Base-by-base conservation (phyloP, 53 echinoderm and acorn worm genomes). In the Paelopatides confundens region DNA sequence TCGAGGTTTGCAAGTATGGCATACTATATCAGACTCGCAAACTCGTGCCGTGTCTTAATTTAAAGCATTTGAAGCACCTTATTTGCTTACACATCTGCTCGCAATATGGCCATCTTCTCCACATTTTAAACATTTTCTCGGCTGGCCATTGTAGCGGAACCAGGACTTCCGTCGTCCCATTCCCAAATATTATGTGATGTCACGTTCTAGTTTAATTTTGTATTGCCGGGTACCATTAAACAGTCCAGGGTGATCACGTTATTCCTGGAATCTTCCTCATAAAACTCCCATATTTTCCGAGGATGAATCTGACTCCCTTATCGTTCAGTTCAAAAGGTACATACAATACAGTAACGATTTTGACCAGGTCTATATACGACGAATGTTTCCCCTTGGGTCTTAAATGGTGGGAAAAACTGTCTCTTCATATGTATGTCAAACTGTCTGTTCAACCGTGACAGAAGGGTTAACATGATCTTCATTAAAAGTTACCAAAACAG, bases 151-250 rank as follows among this genome's bases (percentile, higher is more conserved):
- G 28, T 87, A 87, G 15, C 78, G 17, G 1, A 88, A 15, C 88
- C 88, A 78, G 48, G 62, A 77, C 2, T 88, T 76, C 15, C 88
- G 17, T 14, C 71, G 50, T 28, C 81, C 88, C 21, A 88, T 15
- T 33, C 81, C 62, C 27, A 88, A 2, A 49, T 64, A 27, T 5
- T 71, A 87, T 5, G 76, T 54, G 17, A 87, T 76, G 31, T 74
- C 58, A 12, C 8, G 46, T 4, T 34, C 11, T 13, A 88, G 2
- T 15, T 88, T 65, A 65, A 88, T 88, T 21, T 30, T 26, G 33
- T 88, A 88, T 34, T 88, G 88, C 10, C 81, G 23, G 1, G 46
- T 28, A 2, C 88, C 88, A 28, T 88, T 88, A 32, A 31, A 88
- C n/a, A 0, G 63, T 24, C 33, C 24, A 23, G 87, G 87, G 35